Conservation (phyloP, 64 coral and sea anemone species). For the Stylophora pistillata region DNA sequence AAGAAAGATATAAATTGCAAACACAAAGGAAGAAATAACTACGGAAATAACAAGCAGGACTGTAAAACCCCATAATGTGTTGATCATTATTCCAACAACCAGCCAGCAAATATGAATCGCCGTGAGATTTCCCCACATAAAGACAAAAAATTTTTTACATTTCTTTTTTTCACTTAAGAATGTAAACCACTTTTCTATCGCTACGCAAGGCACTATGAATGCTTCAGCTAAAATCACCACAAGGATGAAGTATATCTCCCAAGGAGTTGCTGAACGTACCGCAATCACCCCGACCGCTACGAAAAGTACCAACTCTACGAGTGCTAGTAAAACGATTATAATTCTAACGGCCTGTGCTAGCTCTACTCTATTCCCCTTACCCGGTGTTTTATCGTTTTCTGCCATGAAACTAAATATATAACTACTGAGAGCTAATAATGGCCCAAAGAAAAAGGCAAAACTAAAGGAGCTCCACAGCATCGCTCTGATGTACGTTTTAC, state of each 20-base stretch:
- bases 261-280: background rate
- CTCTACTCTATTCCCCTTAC: background rate
- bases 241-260: background rate
- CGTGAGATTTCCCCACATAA: slow-evolving; percentile 8
- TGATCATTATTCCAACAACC: slow-evolving; percentile 10
- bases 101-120: slow-evolving; percentile 19
- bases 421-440: background rate
- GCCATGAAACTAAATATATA: background rate
- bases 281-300: background rate
- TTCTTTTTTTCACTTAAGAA: background rate
- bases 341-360: background rate
- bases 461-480: background rate
- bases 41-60: slow-evolving; percentile 11
- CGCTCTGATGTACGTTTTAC: background rate
- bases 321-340: background rate
- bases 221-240: background rate
- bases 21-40: background rate
- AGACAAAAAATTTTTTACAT: background rate
- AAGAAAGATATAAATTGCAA: background rate
- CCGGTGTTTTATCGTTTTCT: background rate
- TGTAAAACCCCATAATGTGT: slow-evolving; percentile 22
- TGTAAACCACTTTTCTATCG: background rate
- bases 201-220: background rate
- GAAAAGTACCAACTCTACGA: background rate
- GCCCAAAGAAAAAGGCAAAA: background rate